phyloP scores from a whole-genome alignment of 2,888 invertebrate genomes.

The Eretmocerus hayati region DNA sequence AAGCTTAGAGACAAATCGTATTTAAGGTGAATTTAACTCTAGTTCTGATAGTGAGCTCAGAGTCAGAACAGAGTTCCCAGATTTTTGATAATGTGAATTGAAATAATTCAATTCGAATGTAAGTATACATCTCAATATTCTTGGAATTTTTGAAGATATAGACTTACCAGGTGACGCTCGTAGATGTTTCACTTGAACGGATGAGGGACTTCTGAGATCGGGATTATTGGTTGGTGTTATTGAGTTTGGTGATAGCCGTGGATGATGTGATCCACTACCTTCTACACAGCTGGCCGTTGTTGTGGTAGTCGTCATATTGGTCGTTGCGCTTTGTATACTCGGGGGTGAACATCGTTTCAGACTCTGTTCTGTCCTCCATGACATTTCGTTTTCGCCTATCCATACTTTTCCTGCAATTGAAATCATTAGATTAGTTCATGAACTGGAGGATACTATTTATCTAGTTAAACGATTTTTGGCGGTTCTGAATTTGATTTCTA shows the following conservation, averaged over 20 bases:
- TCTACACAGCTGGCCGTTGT: slow-evolving; percentile 36
- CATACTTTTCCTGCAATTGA: slow-evolving; percentile 39
- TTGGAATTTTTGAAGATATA: not conserved
- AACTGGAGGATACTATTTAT: too few relatives aligned
- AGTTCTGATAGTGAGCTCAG: too few relatives aligned
- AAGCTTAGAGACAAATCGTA: too few relatives aligned
- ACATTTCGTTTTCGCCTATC: slow-evolving; percentile 41
- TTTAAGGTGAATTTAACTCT: too few relatives aligned
- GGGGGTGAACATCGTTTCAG: slow-evolving; percentile 29
- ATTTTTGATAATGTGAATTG: too few relatives aligned
- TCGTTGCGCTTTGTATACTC: slow-evolving; percentile 31
- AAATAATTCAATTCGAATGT: not conserved
- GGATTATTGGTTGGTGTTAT: slow-evolving; percentile 38
- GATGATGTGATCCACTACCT: slow-evolving; percentile 30
- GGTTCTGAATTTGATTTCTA: too few relatives aligned
- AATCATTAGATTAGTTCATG: not conserved
- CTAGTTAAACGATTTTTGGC: too few relatives aligned
- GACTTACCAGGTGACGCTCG: slow-evolving; percentile 42
- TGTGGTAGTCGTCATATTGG: slow-evolving; percentile 26
- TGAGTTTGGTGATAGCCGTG: slow-evolving; percentile 42
- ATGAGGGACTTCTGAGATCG: slow-evolving; percentile 40
- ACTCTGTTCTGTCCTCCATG: slow-evolving; percentile 42
- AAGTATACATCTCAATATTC: not conserved
- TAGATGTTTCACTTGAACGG: slow-evolving; percentile 37
- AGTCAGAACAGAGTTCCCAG: too few relatives aligned